These are phyloP conservation scores for Brachionus plicatilis DNA, from an alignment of 1,140 invertebrate species.

Conservation along the genomic window DNA sequence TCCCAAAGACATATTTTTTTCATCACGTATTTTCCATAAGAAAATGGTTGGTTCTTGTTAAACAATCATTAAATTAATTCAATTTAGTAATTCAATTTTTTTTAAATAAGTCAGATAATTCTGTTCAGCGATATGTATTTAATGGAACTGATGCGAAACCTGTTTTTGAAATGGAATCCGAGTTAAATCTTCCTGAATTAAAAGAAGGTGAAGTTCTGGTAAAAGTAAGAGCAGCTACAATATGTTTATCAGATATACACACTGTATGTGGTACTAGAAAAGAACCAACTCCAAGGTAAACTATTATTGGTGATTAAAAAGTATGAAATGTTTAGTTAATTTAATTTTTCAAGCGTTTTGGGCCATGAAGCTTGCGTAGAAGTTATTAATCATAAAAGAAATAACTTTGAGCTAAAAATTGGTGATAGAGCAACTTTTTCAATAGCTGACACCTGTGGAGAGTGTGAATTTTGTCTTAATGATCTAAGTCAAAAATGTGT, in stretches of 20 bases:
- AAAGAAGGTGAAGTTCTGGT: conserved; percentile 17
- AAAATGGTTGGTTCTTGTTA: neutral
- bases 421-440: conserved; percentile 36
- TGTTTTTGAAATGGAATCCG: neutral
- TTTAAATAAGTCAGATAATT: neutral
- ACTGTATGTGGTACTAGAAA: conserved; percentile 13
- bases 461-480: conserved; percentile 30
- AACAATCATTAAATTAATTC: neutral
- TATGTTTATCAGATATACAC: conserved; percentile 26
- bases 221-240: neutral
- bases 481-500: conserved; percentile 28
- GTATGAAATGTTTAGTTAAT: neutral
- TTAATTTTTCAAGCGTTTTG: neutral
- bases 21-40: neutral
- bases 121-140: neutral
- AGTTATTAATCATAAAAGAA: neutral
- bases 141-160: conserved; percentile 13
- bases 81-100: neutral
- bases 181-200: neutral
- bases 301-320: neutral
- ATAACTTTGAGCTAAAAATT: neutral
- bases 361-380: conserved; percentile 38
- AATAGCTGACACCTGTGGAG: neutral
- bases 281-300: conserved; percentile 23
- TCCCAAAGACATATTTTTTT: neutral